These are phyloP conservation scores for Listronotus oregonensis DNA, from an alignment of 1,140 invertebrate genomes.

Conservation along the genomic window DNA sequence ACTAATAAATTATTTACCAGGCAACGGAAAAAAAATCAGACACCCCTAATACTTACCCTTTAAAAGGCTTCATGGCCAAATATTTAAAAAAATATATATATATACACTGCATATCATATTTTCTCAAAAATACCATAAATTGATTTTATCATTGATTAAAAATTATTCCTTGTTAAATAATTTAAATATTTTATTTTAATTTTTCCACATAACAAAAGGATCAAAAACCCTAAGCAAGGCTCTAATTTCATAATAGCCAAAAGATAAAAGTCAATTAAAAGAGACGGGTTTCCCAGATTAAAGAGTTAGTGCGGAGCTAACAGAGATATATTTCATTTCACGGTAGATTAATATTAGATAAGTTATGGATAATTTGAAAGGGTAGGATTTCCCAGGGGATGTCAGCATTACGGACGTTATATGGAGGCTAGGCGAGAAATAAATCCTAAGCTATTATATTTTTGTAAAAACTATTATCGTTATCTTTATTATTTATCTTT, in stretches of 20 bases:
- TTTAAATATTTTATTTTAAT: conserved; percentile 1
- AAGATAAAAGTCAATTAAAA: conserved; percentile 43
- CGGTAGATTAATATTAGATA: conserved; percentile 58
- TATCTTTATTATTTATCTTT: too few species aligned
- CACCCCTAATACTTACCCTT: too few species aligned
- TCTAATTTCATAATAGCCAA: conserved; percentile 28
- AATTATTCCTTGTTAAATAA: too few species aligned
- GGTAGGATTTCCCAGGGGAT: conserved; percentile 56
- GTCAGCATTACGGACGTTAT: conserved; percentile 13
- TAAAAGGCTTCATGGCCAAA: too few species aligned
- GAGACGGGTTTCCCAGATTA: conserved; percentile 38
- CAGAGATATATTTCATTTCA: conserved; percentile 56
- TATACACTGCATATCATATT: too few species aligned
- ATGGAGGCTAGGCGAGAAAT: conserved; percentile 7
- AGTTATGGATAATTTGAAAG: conserved; percentile 57
- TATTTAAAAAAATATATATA: too few species aligned
- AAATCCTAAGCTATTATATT: too few species aligned
- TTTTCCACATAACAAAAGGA: neutral
- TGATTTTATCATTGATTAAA: too few species aligned
- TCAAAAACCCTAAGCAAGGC: neutral
- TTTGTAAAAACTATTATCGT: too few species aligned
- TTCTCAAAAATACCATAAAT: too few species aligned
- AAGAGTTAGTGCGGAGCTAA: conserved; percentile 38
- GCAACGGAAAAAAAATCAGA: too few species aligned
- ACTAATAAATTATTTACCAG: too few species aligned